Conservation (phyloP, 1,140 invertebrate genomes). For the Saccostrea cuccullata region DNA sequence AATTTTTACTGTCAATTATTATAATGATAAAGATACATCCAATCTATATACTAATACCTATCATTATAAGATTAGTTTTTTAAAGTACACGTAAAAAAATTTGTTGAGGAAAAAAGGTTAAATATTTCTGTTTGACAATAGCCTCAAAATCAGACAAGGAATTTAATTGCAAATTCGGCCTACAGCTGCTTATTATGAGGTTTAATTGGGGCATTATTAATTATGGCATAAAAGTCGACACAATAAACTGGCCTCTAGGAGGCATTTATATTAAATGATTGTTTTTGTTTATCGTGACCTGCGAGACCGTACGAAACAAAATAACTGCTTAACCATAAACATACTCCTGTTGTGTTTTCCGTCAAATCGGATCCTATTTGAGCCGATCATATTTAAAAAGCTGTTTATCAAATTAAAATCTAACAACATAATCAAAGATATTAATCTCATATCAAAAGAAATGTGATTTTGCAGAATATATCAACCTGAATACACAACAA, state of each 20-base stretch:
- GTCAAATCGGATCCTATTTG: slow-evolving; percentile 9
- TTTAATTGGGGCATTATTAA: slow-evolving; percentile 38
- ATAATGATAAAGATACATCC: not conserved
- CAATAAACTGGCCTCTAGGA: slow-evolving; percentile 12
- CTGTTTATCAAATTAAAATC: slow-evolving; percentile 38
- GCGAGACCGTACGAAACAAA: slow-evolving; percentile 9
- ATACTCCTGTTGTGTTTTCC: slow-evolving; percentile 12
- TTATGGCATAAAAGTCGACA: slow-evolving; percentile 33
- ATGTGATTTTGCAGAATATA: slow-evolving; percentile 29
- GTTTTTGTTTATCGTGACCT: slow-evolving; percentile 28
- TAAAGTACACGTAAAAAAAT: slow-evolving; percentile 3
- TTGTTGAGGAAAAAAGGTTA: not conserved
- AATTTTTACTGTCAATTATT: not conserved
- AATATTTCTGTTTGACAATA: not conserved
- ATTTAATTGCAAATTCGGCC: slow-evolving; percentile 16
- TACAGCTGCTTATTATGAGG: not conserved
- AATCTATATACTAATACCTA: not conserved
- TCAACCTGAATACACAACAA: slow-evolving; percentile 16
- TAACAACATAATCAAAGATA: slow-evolving; percentile 34
- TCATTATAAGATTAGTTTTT: not conserved
- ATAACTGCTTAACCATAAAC: slow-evolving; percentile 33
- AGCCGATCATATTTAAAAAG: slow-evolving; percentile 36
- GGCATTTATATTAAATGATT: slow-evolving; percentile 16
- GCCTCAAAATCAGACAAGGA: slow-evolving; percentile 14
- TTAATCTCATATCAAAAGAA: slow-evolving; percentile 36